Conservation (phyloP, 2,888 invertebrate species). For the Cheiracanthium punctorium region DNA sequence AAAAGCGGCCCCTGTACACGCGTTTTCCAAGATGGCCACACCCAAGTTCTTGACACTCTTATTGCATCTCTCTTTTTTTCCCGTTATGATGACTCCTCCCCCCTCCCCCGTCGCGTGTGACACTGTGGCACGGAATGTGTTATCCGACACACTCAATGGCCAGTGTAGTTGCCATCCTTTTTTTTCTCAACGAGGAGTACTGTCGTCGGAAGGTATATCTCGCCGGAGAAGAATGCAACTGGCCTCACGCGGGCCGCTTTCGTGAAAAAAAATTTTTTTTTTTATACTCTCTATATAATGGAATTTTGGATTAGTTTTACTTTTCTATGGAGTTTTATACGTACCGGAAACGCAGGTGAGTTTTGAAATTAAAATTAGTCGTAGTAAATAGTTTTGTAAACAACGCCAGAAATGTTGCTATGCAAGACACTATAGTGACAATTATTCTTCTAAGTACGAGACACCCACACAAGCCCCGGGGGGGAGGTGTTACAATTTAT, state of each 20-base stretch:
- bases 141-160: background rate
- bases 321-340: background rate
- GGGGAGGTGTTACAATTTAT: too few relatives aligned
- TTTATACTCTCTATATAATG: background rate
- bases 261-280: too few relatives aligned
- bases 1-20: background rate
- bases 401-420: too few relatives aligned
- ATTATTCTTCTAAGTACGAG: too few relatives aligned
- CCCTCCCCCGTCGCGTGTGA: constrained; percentile 14
- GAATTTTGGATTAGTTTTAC: background rate
- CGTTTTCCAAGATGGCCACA: constrained; percentile 41
- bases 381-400: too few relatives aligned
- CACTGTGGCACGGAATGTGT: constrained; percentile 47
- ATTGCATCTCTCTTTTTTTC: constrained; percentile 18
- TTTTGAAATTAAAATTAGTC: background rate
- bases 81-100: too few relatives aligned
- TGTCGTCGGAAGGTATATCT: too few relatives aligned
- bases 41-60: constrained; percentile 38
- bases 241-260: too few relatives aligned
- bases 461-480: too few relatives aligned
- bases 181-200: background rate
- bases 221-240: too few relatives aligned
- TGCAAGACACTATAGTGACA: too few relatives aligned
- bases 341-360: constrained; percentile 7
- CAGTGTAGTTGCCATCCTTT: background rate